Evolutionary conservation across 2,113 vertebrate species (phyloP).

Genomic region (Tichodroma muraria): DNA sequence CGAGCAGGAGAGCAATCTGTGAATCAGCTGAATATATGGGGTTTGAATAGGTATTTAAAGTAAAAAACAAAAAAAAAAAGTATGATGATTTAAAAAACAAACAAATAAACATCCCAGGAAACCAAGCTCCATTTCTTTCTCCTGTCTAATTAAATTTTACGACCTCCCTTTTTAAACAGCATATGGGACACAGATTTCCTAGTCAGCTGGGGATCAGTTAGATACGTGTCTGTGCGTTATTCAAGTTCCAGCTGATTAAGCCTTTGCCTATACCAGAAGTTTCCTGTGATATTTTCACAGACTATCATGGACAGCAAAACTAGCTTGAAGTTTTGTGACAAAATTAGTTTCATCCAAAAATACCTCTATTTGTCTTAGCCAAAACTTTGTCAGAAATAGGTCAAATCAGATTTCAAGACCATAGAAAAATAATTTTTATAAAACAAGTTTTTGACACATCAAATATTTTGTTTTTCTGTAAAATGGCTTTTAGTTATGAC

Average conservation of each 20-base stretch:
- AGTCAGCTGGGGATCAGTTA: conserved; percentile 29
- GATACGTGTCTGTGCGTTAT: background rate
- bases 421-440: background rate
- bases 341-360: background rate
- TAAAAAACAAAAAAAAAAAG: background rate
- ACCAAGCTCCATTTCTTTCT: background rate
- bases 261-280: background rate
- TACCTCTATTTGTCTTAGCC: background rate
- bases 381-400: background rate
- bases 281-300: background rate
- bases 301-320: background rate
- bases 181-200: conserved; percentile 35
- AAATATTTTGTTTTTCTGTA: background rate
- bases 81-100: background rate
- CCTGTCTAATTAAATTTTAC: conserved; percentile 32
- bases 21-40: background rate
- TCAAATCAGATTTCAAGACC: background rate
- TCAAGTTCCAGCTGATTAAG: conserved; percentile 27
- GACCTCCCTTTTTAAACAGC: conserved; percentile 3
- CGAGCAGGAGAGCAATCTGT: background rate
- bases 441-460: background rate
- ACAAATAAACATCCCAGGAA: background rate
- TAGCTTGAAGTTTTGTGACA: background rate
- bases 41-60: background rate
- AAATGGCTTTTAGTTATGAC: background rate